These are phyloP conservation scores for Nyctalus aviator DNA, from an alignment of 2,797 vertebrate species.

Conservation along the genomic window DNA sequence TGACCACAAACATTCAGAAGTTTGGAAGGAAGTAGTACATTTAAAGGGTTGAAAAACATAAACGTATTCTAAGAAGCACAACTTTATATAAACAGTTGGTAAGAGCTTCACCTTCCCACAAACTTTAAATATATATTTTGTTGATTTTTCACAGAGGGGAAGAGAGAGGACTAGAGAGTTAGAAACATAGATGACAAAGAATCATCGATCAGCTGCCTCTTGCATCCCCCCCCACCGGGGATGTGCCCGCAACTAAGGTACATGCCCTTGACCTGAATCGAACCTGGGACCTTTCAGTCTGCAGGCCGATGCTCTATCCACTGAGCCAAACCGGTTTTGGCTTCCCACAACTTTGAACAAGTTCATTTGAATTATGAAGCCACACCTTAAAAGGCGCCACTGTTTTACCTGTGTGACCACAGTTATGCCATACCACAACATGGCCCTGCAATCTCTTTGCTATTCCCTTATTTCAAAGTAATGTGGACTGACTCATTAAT, in stretches of 20 bases:
- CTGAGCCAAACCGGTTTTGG: too few relatives aligned
- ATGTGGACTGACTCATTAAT: slow-evolving; percentile 13
- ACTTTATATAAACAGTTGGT: slow-evolving; percentile 47
- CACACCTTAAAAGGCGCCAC: not conserved
- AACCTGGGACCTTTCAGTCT: too few relatives aligned
- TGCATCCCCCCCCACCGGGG: too few relatives aligned
- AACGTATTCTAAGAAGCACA: slow-evolving; percentile 6
- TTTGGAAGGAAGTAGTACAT: not conserved
- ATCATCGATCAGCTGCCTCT: too few relatives aligned
- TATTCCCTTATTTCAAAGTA: slow-evolving; percentile 52
- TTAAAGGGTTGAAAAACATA: slow-evolving; percentile 54
- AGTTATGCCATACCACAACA: not conserved
- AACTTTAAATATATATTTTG: not conserved
- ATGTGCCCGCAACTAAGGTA: too few relatives aligned
- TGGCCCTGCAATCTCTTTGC: not conserved
- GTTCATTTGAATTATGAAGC: slow-evolving; percentile 38
- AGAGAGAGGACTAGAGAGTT: too few relatives aligned
- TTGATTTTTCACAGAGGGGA: too few relatives aligned
- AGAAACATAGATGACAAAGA: too few relatives aligned
- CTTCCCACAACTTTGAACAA: not conserved
- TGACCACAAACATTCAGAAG: slow-evolving; percentile 38
- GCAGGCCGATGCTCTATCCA: too few relatives aligned
- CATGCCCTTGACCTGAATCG: too few relatives aligned
- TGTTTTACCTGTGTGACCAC: not conserved
- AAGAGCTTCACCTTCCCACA: not conserved